A percentile compares a stretch with the other conserved stretches of the same genome.
phyloP scores from a whole-genome alignment of 2,113 vertebrate genomes.

The Aramus guarauna region DNA sequence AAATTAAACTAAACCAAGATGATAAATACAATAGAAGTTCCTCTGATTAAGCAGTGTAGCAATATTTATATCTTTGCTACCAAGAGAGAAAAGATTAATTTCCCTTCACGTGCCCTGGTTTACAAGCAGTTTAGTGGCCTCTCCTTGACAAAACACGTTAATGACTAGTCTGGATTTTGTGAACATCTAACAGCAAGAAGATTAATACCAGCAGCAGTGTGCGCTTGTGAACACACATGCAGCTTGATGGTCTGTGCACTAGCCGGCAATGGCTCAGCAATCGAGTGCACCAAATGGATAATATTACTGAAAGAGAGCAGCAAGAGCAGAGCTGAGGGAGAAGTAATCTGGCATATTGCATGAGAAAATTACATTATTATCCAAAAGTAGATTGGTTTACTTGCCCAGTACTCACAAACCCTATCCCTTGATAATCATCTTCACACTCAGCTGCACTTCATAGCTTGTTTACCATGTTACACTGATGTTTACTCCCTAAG shows the following conservation, averaged over 20 bases:
- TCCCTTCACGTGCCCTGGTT: background rate
- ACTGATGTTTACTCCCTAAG: slow-evolving; percentile 54
- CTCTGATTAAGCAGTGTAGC: background rate
- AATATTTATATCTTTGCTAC: background rate
- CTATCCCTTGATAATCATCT: slow-evolving; percentile 65
- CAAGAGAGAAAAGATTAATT: background rate
- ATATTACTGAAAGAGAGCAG: background rate
- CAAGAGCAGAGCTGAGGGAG: slow-evolving; percentile 29
- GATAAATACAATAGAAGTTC: background rate
- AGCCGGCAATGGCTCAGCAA: background rate
- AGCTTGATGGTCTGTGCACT: background rate
- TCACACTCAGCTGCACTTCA: slow-evolving; percentile 70
- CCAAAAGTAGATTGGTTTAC: slow-evolving; percentile 56
- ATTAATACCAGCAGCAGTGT: background rate
- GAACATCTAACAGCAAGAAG: background rate
- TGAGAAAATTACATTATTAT: slow-evolving; percentile 66
- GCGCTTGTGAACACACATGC: background rate
- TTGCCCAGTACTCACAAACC: slow-evolving; percentile 44
- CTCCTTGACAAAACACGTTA: background rate
- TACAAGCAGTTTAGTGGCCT: background rate
- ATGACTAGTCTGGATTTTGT: background rate
- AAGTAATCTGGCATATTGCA: slow-evolving; percentile 55
- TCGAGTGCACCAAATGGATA: background rate
- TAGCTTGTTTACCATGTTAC: slow-evolving; percentile 66
- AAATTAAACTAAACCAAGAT: background rate